phyloP scores from a whole-genome alignment of 1,140 invertebrate genomes.

The Drosophila ogumai region DNA sequence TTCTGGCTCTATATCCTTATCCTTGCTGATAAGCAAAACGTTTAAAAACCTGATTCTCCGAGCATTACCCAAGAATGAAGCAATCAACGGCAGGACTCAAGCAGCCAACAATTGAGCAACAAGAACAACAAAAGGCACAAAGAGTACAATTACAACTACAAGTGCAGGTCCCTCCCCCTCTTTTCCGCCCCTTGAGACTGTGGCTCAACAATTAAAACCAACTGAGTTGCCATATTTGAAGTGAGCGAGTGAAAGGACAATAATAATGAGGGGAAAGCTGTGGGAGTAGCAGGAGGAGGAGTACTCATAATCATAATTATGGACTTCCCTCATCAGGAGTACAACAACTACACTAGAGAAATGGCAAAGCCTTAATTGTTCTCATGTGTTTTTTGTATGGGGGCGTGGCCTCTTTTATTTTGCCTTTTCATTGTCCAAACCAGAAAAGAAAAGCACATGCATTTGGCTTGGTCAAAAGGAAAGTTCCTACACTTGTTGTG shows the following conservation, averaged over 20 bases:
- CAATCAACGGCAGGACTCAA: conserved; percentile 45
- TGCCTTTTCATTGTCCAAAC: conserved; percentile 63
- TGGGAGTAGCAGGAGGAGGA: not conserved
- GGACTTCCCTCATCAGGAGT: conserved; percentile 51
- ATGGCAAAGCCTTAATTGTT: conserved; percentile 63
- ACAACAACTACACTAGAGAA: conserved; percentile 13
- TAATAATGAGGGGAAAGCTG: conserved; percentile 30
- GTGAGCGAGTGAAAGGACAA: conserved; percentile 59
- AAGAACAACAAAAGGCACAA: conserved; percentile 54
- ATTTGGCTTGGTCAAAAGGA: conserved; percentile 67
- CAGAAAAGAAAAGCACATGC: conserved; percentile 52
- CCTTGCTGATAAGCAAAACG: not conserved
- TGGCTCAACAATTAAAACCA: conserved; percentile 71
- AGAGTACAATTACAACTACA: conserved; percentile 71
- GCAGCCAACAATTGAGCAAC: conserved; percentile 44
- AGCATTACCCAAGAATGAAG: conserved; percentile 28
- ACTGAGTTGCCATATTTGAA: conserved; percentile 79
- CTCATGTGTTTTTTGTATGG: conserved; percentile 44
- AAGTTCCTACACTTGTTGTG: conserved; percentile 41
- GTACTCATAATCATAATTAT: conserved; percentile 77
- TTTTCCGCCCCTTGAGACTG: conserved; percentile 20
- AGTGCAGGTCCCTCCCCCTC: conserved; percentile 10
- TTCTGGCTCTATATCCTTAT: not conserved
- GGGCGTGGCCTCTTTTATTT: conserved; percentile 63
- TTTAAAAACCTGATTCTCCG: conserved; percentile 4